Evolutionary conservation across 2,797 vertebrate genomes (phyloP), one percentile per base, ranked within the genome.

Genomic region (Mastacembelus armatus): DNA sequence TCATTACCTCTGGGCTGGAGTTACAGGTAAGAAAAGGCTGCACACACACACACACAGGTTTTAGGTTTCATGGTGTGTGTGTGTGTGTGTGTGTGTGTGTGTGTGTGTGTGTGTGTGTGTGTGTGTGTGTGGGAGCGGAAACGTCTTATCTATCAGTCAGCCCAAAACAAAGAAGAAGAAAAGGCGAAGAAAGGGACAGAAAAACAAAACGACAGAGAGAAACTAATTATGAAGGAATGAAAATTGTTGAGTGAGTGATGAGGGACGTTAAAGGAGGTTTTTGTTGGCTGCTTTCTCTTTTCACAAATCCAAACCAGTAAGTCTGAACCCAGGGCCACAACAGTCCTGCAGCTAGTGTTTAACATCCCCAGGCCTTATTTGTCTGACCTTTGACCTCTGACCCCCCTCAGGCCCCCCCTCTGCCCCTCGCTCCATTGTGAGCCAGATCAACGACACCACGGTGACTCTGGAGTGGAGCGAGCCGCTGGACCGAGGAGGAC

Each of bases 381-480:
- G 39, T 19, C 39, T 40, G 38, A 69, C 54, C 59, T 21, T 30
- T 76, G 74, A 81, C 56, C 56, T 43, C 3, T 79, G 60, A 61
- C 52, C 65, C 68, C 24, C 48, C n/a, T 0, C 88, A 96, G 95
- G 85, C 1, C 92, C 94, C 0, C 95, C 96, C 0, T 95, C 95
- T 0, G 88, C 94, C 0, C 95, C 96, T 0, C 93, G 94, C 15
- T 94, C 93, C 5, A 86, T 94, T 0, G 86, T 95, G 12, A 51
- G 89, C 1, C 94, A 92, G 65, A 64, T 95, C 54, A 97, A 96
- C 0, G 94, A 94, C 33, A 94, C 95, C 0, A 78, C 81, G 2
- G 86, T 94, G 12, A 92, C 77, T 0, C 78, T 97, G 92, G 94
- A 96, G 42, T 97, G 96, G 96, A 94, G 93, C 2, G 94, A 95